Percentiles rank a stretch among this genome's conserved stretches.
Conservation (phyloP, 2,113 vertebrate species). For the Mormoops blainvillei region DNA sequence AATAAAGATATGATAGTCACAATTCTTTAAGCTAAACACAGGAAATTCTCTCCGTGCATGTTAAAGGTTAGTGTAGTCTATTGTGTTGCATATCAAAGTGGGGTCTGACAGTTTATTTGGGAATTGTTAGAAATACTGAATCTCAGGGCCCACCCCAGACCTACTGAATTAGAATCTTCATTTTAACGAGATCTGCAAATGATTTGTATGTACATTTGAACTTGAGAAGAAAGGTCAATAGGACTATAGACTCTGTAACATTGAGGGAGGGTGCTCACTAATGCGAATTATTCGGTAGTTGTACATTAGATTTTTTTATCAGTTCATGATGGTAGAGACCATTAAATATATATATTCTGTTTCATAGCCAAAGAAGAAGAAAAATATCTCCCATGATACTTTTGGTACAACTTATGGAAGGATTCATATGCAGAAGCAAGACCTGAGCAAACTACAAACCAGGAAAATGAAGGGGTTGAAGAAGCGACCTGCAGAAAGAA, state of each 20-base stretch:
- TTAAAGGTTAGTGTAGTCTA: not conserved
- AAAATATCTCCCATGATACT: constrained; percentile 93
- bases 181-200: not conserved
- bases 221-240: not conserved
- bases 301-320: not conserved
- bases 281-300: not conserved
- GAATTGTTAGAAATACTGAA: not conserved
- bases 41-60: not conserved
- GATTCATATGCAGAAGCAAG: constrained; percentile 98
- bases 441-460: constrained; percentile 91
- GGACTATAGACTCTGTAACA: not conserved
- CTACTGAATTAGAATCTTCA: not conserved
- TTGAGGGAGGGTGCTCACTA: not conserved
- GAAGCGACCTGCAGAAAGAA: constrained; percentile 85
- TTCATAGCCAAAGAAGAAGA: constrained; percentile 93
- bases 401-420: constrained; percentile 93
- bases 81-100: not conserved
- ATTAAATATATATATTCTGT: constrained; percentile 15
- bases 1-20: not conserved
- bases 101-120: not conserved
- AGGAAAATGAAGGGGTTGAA: constrained; percentile 96
- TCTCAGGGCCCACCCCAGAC: not conserved
- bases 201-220: not conserved
- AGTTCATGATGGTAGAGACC: not conserved
- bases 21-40: not conserved